Evolutionary conservation across 2,888 invertebrate genomes (phyloP).

Genomic region (Leptinotarsa tumamoca): DNA sequence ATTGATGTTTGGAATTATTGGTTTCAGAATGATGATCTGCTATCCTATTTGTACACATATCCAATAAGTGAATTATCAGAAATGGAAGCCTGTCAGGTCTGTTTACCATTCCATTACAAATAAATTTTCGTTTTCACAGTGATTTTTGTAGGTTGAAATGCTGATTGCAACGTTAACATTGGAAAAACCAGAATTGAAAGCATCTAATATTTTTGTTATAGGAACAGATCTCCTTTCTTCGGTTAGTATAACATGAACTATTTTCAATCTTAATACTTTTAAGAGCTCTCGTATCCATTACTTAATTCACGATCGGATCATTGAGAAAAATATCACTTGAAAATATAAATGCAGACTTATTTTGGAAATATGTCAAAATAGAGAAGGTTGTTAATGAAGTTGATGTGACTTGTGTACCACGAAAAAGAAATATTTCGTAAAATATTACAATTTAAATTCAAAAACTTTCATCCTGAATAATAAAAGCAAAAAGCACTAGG

Average conservation of each 20-base stretch:
- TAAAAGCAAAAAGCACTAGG: too few species aligned
- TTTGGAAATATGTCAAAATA: too few species aligned
- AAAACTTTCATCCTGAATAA: too few species aligned
- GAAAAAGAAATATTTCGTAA: too few species aligned
- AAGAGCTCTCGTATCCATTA: too few species aligned
- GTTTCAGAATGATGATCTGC: conserved; percentile 56
- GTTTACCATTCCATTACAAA: conserved; percentile 9
- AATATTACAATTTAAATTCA: too few species aligned
- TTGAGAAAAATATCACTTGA: too few species aligned
- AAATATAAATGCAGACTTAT: too few species aligned
- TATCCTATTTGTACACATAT: conserved; percentile 57
- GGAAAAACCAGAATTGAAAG: conserved; percentile 48
- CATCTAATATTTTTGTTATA: conserved; percentile 50
- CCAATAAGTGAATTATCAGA: conserved; percentile 55
- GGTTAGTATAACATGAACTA: conserved; percentile 42
- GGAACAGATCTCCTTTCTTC: conserved; percentile 49
- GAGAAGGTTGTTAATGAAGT: too few species aligned
- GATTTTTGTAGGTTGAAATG: conserved; percentile 50
- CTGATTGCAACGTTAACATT: conserved; percentile 45
- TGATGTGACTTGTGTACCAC: too few species aligned
- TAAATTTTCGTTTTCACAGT: conserved; percentile 14
- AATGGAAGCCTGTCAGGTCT: conserved; percentile 55
- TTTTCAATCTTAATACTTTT: too few species aligned
- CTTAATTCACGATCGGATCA: too few species aligned
- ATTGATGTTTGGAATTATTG: conserved; percentile 27